phyloP scores from a whole-genome alignment of 2,888 invertebrate species.

The Siphonodentalium dalli region DNA sequence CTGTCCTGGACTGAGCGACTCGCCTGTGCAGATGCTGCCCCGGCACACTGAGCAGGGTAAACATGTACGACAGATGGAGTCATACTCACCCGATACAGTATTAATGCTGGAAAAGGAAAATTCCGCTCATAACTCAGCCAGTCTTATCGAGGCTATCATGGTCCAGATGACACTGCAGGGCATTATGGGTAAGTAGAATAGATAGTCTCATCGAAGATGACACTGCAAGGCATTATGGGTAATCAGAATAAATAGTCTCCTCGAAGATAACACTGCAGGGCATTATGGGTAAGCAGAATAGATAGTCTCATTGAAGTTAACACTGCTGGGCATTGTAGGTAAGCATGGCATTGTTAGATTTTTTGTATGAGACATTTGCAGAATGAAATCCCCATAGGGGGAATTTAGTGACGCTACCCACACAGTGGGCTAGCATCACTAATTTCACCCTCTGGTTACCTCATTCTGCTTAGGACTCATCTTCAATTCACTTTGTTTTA shows the following conservation, averaged over 20 bases:
- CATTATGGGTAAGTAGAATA: slow-evolving; percentile 43
- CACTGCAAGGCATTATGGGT: neutral
- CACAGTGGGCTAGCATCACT: too few species aligned
- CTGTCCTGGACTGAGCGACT: slow-evolving; percentile 35
- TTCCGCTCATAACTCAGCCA: slow-evolving; percentile 49
- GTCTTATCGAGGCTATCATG: slow-evolving; percentile 58
- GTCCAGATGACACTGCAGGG: slow-evolving; percentile 52
- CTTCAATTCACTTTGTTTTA: too few species aligned
- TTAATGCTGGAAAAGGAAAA: slow-evolving; percentile 57
- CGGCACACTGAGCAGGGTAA: slow-evolving; percentile 27
- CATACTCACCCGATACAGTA: slow-evolving; percentile 43
- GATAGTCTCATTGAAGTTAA: neutral
- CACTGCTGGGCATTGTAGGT: too few species aligned
- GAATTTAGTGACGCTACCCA: too few species aligned
- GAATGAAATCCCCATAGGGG: too few species aligned
- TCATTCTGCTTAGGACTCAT: too few species aligned
- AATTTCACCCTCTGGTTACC: too few species aligned
- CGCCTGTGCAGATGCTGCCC: slow-evolving; percentile 18
- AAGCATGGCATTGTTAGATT: too few species aligned
- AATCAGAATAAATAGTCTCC: neutral
- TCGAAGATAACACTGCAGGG: neutral
- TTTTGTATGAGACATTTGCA: too few species aligned
- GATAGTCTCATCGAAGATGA: neutral
- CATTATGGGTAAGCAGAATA: neutral
- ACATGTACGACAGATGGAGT: slow-evolving; percentile 27